Evolutionary conservation across 2,888 invertebrate genomes (phyloP), one percentile per base, ranked within the genome.

Genomic region (Cremastobaeus sp.): DNA sequence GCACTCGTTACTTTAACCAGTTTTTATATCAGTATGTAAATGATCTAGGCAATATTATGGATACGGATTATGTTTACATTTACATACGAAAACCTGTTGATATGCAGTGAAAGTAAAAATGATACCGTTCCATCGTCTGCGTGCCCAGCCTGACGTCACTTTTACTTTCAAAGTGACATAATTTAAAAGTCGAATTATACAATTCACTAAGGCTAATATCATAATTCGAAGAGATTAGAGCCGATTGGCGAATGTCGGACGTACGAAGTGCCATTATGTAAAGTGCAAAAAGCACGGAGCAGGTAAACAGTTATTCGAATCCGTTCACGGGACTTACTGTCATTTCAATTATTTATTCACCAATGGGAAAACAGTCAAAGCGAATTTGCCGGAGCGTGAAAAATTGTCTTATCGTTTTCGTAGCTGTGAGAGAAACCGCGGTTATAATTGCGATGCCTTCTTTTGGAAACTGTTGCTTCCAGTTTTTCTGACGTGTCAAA

Each of bases 91-190:
- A 21, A 34, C 25, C 20, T 35, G 11, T 45, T 12, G 8, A 35
- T 8, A 37, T 18, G 12, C 45, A 41, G 64, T 65, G 64, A 65
- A 65, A 65, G 52, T 65, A 54, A 52, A 65, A 54, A 64, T 62
- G 2, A 54, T 65, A 43, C 64, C 11, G 30, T 30, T 39, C 14
- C 2, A 11, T n/a, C n/a, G 34, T 5, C 14, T 34, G 15, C 12
- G 5, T 21, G 17, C 34, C n/a, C 18, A 9, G 35, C 43, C 20
- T 41, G 41, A 65, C 52, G n/a, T 45, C 45, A 65, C 64, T 52
- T 65, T 65, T 45, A 57, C 66, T 66, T 66, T 66, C 50, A 3
- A 32, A 35, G 35, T 66, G 57, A 66, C 57, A 57, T 66, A 66
- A 66, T 66, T 39, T 48, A 39, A 45, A 21, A 18, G 25, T 41